Evolutionary conservation across 2,797 vertebrate species (phyloP).

Genomic region (Glyptemys insculpta): DNA sequence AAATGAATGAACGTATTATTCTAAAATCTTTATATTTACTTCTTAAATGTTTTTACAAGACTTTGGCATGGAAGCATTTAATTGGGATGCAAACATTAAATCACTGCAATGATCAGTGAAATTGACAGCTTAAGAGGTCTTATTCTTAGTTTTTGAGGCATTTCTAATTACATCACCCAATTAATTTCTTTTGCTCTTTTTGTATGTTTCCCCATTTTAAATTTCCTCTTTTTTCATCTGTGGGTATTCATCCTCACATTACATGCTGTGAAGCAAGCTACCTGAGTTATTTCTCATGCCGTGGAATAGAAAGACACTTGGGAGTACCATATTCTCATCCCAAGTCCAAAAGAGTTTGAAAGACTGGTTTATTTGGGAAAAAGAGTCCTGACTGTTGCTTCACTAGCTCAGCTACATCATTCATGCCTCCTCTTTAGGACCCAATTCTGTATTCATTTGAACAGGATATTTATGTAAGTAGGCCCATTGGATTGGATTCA

Average conservation of each 20-base stretch:
- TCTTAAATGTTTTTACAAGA: background rate
- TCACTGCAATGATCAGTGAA: background rate
- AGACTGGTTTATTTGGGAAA: background rate
- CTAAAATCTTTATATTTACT: background rate
- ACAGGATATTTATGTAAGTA: rapidly evolving
- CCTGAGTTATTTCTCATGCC: background rate
- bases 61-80: background rate
- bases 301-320: background rate
- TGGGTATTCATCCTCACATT: background rate
- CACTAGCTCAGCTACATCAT: background rate
- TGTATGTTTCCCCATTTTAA: background rate
- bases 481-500: background rate
- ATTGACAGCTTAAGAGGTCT: background rate
- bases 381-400: background rate
- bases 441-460: background rate
- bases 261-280: background rate
- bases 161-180: background rate
- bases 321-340: background rate
- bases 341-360: background rate
- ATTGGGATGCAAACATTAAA: conserved; percentile 4
- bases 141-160: background rate
- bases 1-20: background rate
- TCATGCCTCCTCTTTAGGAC: background rate
- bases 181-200: background rate
- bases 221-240: background rate